phyloP scores from a whole-genome alignment of 2,888 invertebrate species.

The Alitta virens region DNA sequence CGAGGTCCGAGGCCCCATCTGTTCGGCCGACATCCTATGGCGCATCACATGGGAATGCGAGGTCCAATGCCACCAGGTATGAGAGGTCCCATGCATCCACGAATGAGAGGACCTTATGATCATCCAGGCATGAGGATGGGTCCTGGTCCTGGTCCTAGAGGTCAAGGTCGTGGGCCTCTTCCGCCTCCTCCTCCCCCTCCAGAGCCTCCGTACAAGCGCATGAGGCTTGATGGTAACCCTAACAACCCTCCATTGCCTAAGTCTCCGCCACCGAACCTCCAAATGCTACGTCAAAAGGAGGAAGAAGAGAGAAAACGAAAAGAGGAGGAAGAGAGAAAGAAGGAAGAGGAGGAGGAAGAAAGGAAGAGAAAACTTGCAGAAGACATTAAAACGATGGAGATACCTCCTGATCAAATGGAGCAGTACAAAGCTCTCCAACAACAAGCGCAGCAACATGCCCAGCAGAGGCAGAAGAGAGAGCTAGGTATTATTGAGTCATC shows the following conservation, averaged over 20 bases:
- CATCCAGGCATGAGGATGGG: background rate
- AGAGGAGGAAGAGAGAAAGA: background rate
- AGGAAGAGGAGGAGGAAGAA: background rate
- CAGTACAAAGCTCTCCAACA: constrained; percentile 59
- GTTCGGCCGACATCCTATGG: background rate
- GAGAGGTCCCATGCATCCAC: no score
- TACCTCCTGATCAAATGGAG: constrained; percentile 52
- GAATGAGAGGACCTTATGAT: no score
- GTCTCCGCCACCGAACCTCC: constrained; percentile 11
- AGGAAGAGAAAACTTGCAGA: background rate
- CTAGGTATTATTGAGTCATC: background rate
- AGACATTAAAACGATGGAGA: constrained; percentile 18
- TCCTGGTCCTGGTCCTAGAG: background rate
- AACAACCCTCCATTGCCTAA: constrained; percentile 13
- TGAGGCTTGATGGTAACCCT: background rate
- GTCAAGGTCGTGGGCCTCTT: constrained; percentile 23
- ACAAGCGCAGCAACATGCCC: constrained; percentile 71
- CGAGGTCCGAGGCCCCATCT: constrained; percentile 2
- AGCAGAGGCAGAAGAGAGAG: constrained; percentile 4
- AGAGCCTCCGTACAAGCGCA: background rate
- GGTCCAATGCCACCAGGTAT: background rate
- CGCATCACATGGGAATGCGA: background rate
- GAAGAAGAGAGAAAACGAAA: background rate
- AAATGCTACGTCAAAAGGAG: background rate
- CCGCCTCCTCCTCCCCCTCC: constrained; percentile 15